These are phyloP conservation scores for Calyptomena viridis DNA, from an alignment of 2,113 vertebrate species.

Conservation along the genomic window DNA sequence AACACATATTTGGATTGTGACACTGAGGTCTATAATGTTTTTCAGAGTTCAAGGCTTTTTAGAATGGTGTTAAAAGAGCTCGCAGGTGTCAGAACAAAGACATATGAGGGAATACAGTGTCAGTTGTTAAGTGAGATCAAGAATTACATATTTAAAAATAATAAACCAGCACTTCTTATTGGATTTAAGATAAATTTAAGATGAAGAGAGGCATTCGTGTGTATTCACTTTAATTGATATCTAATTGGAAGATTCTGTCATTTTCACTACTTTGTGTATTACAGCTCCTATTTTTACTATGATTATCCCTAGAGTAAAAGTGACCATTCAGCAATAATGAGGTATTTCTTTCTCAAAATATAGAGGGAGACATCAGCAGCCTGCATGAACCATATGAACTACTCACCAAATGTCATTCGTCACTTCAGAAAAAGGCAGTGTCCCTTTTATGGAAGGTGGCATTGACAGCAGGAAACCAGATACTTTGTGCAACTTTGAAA, in stretches of 20 bases:
- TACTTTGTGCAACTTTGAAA: background rate
- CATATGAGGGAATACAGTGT: background rate
- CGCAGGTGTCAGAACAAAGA: background rate
- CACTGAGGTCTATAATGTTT: accelerated
- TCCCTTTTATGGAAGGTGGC: background rate
- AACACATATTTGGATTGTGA: background rate
- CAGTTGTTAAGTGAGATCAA: background rate
- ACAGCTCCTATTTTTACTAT: background rate
- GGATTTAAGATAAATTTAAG: background rate
- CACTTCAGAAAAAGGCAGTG: background rate
- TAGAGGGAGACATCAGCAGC: background rate
- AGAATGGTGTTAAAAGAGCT: background rate
- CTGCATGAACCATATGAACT: background rate
- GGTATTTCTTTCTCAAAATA: background rate
- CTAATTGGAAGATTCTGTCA: background rate
- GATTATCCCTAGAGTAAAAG: background rate
- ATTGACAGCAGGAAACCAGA: background rate
- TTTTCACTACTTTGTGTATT: background rate
- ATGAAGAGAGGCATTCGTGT: background rate
- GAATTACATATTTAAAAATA: background rate
- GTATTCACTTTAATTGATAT: background rate
- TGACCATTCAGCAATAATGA: background rate
- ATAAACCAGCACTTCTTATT: background rate
- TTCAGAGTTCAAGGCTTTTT: background rate
- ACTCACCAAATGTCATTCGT: background rate